Conservation (phyloP, 1,140 invertebrate genomes). For the Paralvinella palmiformis region DNA sequence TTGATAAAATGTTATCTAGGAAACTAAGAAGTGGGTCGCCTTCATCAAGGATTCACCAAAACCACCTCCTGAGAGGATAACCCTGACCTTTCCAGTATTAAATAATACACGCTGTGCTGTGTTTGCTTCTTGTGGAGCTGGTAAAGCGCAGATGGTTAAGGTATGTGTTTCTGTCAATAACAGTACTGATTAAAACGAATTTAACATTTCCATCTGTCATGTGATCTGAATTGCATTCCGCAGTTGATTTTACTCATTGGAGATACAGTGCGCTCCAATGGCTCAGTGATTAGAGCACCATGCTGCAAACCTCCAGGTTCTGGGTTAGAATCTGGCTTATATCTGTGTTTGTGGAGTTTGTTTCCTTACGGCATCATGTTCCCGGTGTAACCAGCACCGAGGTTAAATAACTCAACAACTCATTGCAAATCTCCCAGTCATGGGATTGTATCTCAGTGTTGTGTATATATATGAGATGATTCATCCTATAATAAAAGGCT, state of each 20-base stretch:
- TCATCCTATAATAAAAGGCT: no score
- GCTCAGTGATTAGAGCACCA: no score
- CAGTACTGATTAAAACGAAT: neutral
- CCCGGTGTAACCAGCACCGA: slow-evolving; percentile 9
- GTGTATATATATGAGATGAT: no score
- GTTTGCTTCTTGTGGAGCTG: slow-evolving; percentile 75
- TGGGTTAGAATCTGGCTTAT: no score
- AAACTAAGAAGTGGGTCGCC: slow-evolving; percentile 64
- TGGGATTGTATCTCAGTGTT: no score
- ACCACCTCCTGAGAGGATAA: slow-evolving; percentile 83
- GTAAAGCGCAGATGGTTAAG: slow-evolving; percentile 85
- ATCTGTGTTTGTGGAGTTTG: no score
- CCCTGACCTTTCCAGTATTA: slow-evolving; percentile 85
- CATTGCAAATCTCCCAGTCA: no score
- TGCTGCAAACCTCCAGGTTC: no score
- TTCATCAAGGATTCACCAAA: slow-evolving; percentile 90
- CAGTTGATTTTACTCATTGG: neutral
- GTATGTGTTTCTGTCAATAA: slow-evolving; percentile 48
- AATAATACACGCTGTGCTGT: slow-evolving; percentile 78
- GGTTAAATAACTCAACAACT: neutral
- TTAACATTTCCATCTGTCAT: neutral
- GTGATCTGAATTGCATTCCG: neutral
- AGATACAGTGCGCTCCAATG: slow-evolving; percentile 9
- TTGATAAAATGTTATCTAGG: slow-evolving; percentile 24
- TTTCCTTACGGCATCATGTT: no score